These are phyloP conservation scores for Calliopum simillimum DNA, from an alignment of 2,888 invertebrate genomes.

Conservation along the genomic window DNA sequence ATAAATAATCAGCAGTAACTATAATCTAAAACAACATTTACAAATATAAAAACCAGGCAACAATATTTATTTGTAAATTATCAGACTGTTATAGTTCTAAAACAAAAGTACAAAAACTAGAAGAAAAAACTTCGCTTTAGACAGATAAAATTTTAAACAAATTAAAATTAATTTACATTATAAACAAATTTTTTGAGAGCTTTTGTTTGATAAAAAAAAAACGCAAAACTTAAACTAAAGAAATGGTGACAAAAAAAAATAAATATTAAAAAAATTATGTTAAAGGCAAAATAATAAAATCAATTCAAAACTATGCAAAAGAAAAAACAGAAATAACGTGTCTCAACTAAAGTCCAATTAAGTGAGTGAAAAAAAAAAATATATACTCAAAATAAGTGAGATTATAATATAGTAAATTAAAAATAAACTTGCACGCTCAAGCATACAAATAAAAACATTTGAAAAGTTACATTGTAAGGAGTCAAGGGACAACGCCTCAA, in stretches of 20 bases:
- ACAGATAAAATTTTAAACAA: constrained; percentile 17
- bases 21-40: constrained; percentile 35
- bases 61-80: constrained; percentile 36
- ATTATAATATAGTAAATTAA: too few relatives aligned
- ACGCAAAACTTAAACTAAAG: constrained; percentile 36
- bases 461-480: too few relatives aligned
- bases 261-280: constrained; percentile 19
- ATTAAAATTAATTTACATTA: constrained; percentile 38
- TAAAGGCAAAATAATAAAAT: constrained; percentile 15
- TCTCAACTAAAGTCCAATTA: neutral
- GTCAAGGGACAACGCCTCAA: too few relatives aligned
- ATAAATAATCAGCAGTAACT: constrained; percentile 33
- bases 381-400: too few relatives aligned
- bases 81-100: constrained; percentile 40
- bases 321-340: neutral
- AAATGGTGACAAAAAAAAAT: constrained; percentile 31
- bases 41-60: constrained; percentile 36
- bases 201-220: constrained; percentile 33
- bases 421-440: too few relatives aligned
- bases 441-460: too few relatives aligned
- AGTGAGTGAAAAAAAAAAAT: too few relatives aligned
- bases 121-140: constrained; percentile 35
- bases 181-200: constrained; percentile 32
- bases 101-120: constrained; percentile 47
- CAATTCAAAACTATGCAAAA: neutral